A percentile compares a stretch with the other conserved stretches of the same genome.
Evolutionary conservation across 2,888 invertebrate genomes (phyloP).

Genomic region (Pomacea canaliculata): DNA sequence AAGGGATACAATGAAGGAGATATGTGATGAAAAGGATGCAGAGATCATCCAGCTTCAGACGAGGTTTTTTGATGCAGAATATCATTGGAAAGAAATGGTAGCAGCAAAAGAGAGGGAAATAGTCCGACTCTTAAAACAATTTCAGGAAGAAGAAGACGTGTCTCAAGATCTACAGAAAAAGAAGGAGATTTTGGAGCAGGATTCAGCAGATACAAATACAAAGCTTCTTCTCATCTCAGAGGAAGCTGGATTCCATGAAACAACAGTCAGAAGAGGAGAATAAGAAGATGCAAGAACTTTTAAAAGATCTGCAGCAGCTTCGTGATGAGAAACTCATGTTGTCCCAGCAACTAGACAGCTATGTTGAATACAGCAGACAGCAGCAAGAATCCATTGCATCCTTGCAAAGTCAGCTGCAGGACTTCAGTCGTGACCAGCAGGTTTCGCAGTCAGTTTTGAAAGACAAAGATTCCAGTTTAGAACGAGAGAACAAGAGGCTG

Average conservation of each 20-base stretch:
- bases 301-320: constrained; percentile 11
- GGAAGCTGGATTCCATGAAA: constrained; percentile 19
- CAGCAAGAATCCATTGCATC: constrained; percentile 16
- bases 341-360: constrained; percentile 19
- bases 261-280: constrained; percentile 11
- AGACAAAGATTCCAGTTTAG: neutral
- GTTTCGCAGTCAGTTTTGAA: neutral
- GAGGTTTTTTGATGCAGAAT: constrained; percentile 35
- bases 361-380: constrained; percentile 7
- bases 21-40: constrained; percentile 35
- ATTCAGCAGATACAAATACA: constrained; percentile 22
- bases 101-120: constrained; percentile 31
- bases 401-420: constrained; percentile 8
- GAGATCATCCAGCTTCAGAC: constrained; percentile 39
- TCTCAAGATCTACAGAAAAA: constrained; percentile 21
- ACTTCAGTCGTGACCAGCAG: neutral
- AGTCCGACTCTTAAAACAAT: constrained; percentile 22
- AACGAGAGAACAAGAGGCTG: constrained; percentile 23
- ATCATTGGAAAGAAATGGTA: constrained; percentile 36
- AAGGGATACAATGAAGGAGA: constrained; percentile 33
- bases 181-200: constrained; percentile 24
- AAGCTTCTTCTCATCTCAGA: constrained; percentile 28
- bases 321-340: constrained; percentile 6
- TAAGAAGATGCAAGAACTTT: constrained; percentile 1
- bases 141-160: constrained; percentile 20